Conservation (phyloP, 1,140 invertebrate genomes). For the Orius insidiosus region DNA sequence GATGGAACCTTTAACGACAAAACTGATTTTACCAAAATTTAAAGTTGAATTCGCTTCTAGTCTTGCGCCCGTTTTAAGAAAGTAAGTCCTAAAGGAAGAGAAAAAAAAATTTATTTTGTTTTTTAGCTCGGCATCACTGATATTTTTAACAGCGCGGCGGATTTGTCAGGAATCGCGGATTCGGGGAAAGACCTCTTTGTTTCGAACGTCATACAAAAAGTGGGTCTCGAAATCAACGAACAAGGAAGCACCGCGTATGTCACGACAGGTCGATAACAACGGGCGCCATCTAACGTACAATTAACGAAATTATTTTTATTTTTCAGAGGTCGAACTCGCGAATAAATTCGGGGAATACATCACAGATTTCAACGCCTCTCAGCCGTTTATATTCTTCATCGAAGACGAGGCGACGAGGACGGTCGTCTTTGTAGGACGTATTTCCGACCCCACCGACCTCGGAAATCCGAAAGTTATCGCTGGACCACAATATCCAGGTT, state of each 20-base stretch:
- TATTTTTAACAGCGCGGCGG: constrained; percentile 48
- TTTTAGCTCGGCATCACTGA: constrained; percentile 45
- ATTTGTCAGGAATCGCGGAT: constrained; percentile 41
- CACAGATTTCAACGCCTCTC: constrained; percentile 42
- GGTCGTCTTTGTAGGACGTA: constrained; percentile 51
- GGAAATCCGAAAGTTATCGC: background rate
- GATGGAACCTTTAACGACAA: constrained; percentile 37
- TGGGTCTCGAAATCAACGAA: constrained; percentile 70
- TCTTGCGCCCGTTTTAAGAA: constrained; percentile 40
- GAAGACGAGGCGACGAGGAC: constrained; percentile 51
- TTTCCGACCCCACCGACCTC: constrained; percentile 36
- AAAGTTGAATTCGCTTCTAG: constrained; percentile 47
- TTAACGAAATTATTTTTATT: background rate
- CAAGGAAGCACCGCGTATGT: constrained; percentile 58
- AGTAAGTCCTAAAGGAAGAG: constrained; percentile 26
- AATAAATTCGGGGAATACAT: constrained; percentile 45
- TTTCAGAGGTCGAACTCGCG: constrained; percentile 42
- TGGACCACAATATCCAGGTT: background rate
- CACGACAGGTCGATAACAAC: constrained; percentile 48
- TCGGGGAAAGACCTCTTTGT: constrained; percentile 38
- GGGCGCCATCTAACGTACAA: background rate
- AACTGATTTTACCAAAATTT: constrained; percentile 57
- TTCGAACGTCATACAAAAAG: constrained; percentile 58
- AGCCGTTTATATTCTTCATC: constrained; percentile 65
- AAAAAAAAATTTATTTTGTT: constrained; percentile 19